phyloP scores from a whole-genome alignment of 1,140 invertebrate species.

The Hormaphis cornu region DNA sequence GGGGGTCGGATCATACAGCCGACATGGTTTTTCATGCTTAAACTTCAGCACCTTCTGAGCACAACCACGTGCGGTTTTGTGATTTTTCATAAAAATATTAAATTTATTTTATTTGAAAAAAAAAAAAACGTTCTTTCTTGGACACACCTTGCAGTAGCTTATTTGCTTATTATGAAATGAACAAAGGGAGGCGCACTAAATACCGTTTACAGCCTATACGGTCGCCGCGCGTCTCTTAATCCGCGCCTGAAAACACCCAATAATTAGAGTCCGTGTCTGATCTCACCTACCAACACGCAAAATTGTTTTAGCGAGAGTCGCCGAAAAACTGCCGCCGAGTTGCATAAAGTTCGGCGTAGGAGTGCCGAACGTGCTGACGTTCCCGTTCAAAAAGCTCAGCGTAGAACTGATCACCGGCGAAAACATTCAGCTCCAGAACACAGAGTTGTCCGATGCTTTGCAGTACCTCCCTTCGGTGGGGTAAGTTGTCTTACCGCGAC shows the following conservation, averaged over 20 bases:
- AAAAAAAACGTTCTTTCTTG: constrained; percentile 39
- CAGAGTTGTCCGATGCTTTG: constrained; percentile 51
- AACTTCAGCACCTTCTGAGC: too few relatives aligned
- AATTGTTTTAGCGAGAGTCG: constrained; percentile 50
- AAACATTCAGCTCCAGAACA: constrained; percentile 48
- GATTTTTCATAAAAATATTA: too few relatives aligned
- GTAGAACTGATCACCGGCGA: constrained; percentile 53
- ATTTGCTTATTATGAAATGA: too few relatives aligned
- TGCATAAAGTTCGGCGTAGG: constrained; percentile 66
- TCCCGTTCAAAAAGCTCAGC: constrained; percentile 59
- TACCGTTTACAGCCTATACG: not conserved
- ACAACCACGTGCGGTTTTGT: too few relatives aligned
- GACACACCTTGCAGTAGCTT: not conserved
- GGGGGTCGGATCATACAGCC: too few relatives aligned
- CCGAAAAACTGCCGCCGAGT: constrained; percentile 54
- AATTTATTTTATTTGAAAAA: too few relatives aligned
- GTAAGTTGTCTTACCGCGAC: constrained; percentile 43
- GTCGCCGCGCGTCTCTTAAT: not conserved
- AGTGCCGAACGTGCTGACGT: constrained; percentile 64
- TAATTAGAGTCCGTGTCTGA: not conserved
- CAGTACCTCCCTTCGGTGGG: constrained; percentile 67
- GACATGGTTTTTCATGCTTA: too few relatives aligned
- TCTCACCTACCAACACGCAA: not conserved
- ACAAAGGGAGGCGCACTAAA: too few relatives aligned
- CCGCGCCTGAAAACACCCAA: not conserved